Percentiles rank a stretch among this genome's conserved stretches.
Evolutionary conservation across 2,888 invertebrate genomes (phyloP).

Genomic region (Tinea semifulvella): DNA sequence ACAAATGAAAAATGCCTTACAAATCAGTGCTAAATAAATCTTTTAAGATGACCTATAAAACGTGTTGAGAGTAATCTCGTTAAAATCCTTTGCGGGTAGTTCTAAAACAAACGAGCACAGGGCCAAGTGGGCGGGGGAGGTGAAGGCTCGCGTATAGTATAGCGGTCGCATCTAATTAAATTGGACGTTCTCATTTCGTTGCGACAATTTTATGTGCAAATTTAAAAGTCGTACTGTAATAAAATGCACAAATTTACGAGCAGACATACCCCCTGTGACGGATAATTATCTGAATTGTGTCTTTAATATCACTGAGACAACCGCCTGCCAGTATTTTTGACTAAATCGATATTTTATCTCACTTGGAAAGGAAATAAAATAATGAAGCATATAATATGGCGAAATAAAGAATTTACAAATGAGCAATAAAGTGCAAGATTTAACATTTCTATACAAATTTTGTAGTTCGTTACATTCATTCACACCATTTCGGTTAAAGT

Average conservation of each 20-base stretch:
- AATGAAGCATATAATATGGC: too few species aligned
- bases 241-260: slow-evolving; percentile 47
- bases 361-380: background rate
- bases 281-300: slow-evolving; percentile 41
- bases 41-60: slow-evolving; percentile 56
- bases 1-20: slow-evolving; percentile 44
- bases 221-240: slow-evolving; percentile 41
- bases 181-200: slow-evolving; percentile 45
- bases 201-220: slow-evolving; percentile 51
- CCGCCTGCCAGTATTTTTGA: slow-evolving; percentile 26
- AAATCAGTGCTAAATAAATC: slow-evolving; percentile 54
- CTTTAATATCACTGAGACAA: slow-evolving; percentile 23
- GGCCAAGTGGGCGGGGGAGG: slow-evolving; percentile 20
- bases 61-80: slow-evolving; percentile 49
- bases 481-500: too few species aligned
- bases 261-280: slow-evolving; percentile 36
- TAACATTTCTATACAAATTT: too few species aligned
- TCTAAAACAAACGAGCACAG: slow-evolving; percentile 36
- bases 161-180: slow-evolving; percentile 48
- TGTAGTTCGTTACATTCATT: too few species aligned
- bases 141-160: slow-evolving; percentile 16
- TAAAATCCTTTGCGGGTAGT: slow-evolving; percentile 57
- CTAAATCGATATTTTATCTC: slow-evolving; percentile 15
- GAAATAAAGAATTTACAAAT: background rate
- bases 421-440: background rate